Conservation (phyloP, 2,888 invertebrate species). For the Steinernema scapterisci region DNA sequence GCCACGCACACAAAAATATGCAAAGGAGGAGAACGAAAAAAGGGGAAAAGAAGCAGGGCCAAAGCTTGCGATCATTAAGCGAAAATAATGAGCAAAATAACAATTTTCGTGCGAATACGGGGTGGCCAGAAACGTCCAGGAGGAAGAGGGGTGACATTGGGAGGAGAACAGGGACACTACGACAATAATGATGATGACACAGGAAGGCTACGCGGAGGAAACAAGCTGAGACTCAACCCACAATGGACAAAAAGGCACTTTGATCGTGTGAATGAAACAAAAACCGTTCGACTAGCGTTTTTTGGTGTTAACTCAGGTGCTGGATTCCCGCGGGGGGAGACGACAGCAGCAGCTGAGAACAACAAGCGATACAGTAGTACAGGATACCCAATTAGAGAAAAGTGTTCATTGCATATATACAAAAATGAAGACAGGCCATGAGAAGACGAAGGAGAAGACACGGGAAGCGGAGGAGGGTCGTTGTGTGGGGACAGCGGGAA, state of each 20-base stretch:
- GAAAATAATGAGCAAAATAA: slow-evolving; percentile 18
- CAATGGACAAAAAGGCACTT: slow-evolving; percentile 19
- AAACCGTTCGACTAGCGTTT: slow-evolving; percentile 30
- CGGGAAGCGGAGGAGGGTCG: neutral
- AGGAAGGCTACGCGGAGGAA: neutral
- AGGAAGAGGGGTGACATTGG: neutral
- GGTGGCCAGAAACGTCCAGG: neutral
- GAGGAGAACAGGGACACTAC: neutral
- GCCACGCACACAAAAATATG: slow-evolving; percentile 5
- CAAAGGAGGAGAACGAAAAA: neutral
- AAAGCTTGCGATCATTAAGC: slow-evolving; percentile 16
- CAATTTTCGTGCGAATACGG: neutral
- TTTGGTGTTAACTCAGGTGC: neutral
- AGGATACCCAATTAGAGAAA: slow-evolving; percentile 25
- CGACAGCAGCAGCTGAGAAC: neutral
- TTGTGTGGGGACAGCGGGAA: neutral
- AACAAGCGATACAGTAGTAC: slow-evolving; percentile 25
- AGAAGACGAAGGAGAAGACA: too few relatives aligned
- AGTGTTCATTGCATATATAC: slow-evolving; percentile 27
- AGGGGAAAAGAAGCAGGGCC: neutral
- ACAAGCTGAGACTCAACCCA: neutral
- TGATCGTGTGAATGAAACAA: neutral
- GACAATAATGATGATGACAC: neutral
- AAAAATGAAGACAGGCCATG: neutral
- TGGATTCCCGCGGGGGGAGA: too few relatives aligned